Evolutionary conservation across 2,888 invertebrate species (phyloP).

Genomic region (Boloria euphrosyne): DNA sequence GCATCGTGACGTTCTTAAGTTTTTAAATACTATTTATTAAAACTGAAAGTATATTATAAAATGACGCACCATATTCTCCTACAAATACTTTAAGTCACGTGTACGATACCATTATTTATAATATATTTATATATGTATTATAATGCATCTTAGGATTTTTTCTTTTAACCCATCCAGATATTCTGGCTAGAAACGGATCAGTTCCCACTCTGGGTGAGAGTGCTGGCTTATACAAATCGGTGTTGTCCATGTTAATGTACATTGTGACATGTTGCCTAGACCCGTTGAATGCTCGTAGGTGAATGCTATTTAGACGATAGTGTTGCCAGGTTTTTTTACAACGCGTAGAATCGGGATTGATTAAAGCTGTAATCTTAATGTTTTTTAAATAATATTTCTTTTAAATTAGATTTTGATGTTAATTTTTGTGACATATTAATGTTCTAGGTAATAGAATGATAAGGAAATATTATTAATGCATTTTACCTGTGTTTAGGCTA

Average conservation of each 20-base stretch:
- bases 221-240: conserved; percentile 74
- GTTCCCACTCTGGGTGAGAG: conserved; percentile 85
- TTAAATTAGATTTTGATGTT: no score
- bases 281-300: conserved; percentile 73
- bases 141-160: conserved; percentile 76
- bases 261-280: conserved; percentile 70
- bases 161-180: conserved; percentile 81
- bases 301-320: conserved; percentile 75
- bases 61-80: conserved; percentile 22
- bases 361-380: no score
- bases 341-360: no score
- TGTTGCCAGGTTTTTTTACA: conserved; percentile 9
- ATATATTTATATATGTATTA: conserved; percentile 40
- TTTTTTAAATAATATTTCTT: background rate
- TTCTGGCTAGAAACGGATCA: conserved; percentile 85
- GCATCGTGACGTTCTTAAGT: conserved; percentile 50
- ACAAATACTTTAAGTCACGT: conserved; percentile 25
- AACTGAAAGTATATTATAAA: background rate
- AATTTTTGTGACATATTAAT: background rate
- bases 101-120: conserved; percentile 13
- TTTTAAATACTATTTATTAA: background rate
- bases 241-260: conserved; percentile 76
- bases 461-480: background rate
- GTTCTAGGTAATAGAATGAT: background rate
- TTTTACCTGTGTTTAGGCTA: no score